Evolutionary conservation across 2,113 vertebrate genomes (phyloP).

Genomic region (Phylloscopus trochiloides): DNA sequence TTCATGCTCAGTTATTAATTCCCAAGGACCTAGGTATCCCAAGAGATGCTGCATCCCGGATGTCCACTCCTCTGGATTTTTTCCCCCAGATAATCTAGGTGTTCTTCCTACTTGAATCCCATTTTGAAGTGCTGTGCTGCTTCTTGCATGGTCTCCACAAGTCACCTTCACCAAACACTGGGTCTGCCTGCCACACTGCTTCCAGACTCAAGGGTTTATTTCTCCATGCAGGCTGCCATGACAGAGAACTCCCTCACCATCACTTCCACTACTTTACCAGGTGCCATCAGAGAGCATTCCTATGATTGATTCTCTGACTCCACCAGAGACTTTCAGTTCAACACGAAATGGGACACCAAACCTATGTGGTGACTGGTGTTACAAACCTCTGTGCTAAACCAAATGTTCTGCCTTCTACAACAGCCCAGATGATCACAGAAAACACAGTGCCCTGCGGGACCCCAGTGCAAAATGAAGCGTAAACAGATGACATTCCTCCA

Average conservation of each 20-base stretch:
- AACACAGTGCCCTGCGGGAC: rapidly evolving
- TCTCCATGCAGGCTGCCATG: background rate
- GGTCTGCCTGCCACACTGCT: rapidly evolving
- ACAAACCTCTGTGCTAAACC: background rate
- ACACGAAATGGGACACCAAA: background rate
- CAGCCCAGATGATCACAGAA: background rate
- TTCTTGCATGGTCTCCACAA: background rate
- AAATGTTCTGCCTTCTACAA: background rate
- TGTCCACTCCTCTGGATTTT: background rate
- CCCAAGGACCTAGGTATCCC: rapidly evolving
- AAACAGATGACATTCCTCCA: background rate
- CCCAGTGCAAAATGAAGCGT: background rate
- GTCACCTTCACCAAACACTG: background rate
- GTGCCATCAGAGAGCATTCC: background rate
- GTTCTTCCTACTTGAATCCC: background rate
- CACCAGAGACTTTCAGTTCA: background rate
- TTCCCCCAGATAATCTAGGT: background rate
- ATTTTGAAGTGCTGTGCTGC: background rate
- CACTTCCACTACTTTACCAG: background rate
- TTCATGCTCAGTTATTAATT: background rate
- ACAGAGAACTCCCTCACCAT: background rate
- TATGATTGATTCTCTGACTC: background rate
- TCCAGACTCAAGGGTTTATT: background rate
- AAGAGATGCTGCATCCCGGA: background rate
- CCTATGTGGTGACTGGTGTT: background rate